Evolutionary conservation across 2,888 invertebrate genomes (phyloP), one percentile per base, ranked within the genome.

Genomic region (Mythimna albipuncta): DNA sequence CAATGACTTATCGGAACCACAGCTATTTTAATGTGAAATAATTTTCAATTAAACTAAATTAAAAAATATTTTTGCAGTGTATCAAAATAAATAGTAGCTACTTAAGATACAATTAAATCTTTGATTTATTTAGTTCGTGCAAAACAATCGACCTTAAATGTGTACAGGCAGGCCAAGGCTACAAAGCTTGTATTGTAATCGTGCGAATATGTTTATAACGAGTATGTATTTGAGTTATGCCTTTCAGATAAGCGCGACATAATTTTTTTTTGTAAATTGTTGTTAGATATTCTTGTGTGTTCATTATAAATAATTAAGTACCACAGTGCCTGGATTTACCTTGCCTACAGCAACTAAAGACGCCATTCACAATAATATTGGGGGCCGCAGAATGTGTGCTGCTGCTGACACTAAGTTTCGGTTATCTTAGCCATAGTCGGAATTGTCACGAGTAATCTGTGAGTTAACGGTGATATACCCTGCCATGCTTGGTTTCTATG

Each of bases 71-170:
- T 77, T 54, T 32, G 13, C 47, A 19, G 2, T 54, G 1, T 63
- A 26, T 63, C 44, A 70, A 52, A n/a, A 50, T 58, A 44, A 61
- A 62, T 54, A 81, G 54, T 69, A 58, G 32, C 54, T 72, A 57
- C 71, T 74, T 64, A 38, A 64, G 41, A 73, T 69, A 77, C 77
- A 82, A 75, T 79, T 59, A 84, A 64, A 81, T 70, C 75, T 82
- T 81, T 76, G 72, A 83, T 82, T 79, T 82, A 84, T 82, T 63
- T 70, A 75, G 86, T 77, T 84, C 84, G 79, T 84, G 84, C 76
- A 13, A 81, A 26, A 75, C 82, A 67, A 72, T 83, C 66, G 84
- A 76, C 86, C 84, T 84, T 62, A 75, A 71, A 63, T 68, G 57
- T 67, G 50, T 41, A 26, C 50, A 44, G 84, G 59, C 68, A 59